Percentiles rank a stretch among this genome's conserved stretches.
These are phyloP conservation scores for Rhynchotus rufescens DNA, from an alignment of 2,797 vertebrate species.

Conservation along the genomic window DNA sequence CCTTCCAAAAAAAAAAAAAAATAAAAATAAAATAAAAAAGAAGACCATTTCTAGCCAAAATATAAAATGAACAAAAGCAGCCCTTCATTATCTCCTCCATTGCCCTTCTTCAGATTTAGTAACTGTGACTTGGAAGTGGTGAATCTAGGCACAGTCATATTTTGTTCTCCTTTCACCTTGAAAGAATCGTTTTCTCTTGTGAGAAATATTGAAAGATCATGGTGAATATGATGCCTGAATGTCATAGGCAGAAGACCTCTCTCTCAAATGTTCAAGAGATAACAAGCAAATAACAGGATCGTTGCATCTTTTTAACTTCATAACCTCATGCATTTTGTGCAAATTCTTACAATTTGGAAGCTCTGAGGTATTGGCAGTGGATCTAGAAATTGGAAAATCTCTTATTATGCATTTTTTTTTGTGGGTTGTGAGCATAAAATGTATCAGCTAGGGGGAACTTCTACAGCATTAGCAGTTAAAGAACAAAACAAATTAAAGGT, in stretches of 20 bases:
- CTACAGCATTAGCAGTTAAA: not conserved
- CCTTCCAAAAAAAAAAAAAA: not conserved
- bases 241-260: not conserved
- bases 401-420: not conserved
- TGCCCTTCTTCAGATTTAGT: not conserved
- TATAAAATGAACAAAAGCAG: not conserved
- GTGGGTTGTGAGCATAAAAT: not conserved
- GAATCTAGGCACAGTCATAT: not conserved
- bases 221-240: not conserved
- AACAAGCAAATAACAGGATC: too few relatives aligned
- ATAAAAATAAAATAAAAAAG: not conserved
- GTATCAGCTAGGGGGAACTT: not conserved
- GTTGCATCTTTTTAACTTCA: too few relatives aligned
- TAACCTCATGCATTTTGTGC: too few relatives aligned
- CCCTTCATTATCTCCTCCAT: not conserved
- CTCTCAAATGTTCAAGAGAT: too few relatives aligned
- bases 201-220: not conserved
- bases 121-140: not conserved
- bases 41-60: not conserved
- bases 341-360: not conserved
- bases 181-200: not conserved
- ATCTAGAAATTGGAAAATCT: not conserved
- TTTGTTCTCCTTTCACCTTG: not conserved
- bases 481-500: conserved; percentile 57
- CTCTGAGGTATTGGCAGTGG: not conserved